Evolutionary conservation across 2,113 vertebrate species (phyloP).

Genomic region (Crypturellus undulatus): DNA sequence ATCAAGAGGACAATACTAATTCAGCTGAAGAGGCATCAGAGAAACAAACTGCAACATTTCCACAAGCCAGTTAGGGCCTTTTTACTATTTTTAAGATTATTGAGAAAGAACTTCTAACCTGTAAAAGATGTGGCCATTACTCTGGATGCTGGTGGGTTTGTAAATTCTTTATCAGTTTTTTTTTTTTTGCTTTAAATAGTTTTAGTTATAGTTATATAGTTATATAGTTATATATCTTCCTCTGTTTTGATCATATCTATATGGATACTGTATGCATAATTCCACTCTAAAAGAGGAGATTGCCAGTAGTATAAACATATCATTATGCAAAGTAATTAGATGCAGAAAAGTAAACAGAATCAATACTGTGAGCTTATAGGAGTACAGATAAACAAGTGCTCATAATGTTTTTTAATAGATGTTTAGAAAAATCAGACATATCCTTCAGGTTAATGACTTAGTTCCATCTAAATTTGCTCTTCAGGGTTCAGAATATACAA

Average conservation of each 20-base stretch:
- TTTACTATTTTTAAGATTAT: not conserved
- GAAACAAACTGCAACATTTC: not conserved
- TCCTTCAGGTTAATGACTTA: conserved; percentile 63
- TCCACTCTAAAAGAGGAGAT: conserved; percentile 23
- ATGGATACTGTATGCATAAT: conserved; percentile 18
- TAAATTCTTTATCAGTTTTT: not conserved
- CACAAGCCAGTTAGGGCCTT: not conserved
- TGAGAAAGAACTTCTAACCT: not conserved
- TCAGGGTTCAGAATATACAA: conserved; percentile 20
- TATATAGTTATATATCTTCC: not conserved
- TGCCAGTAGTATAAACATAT: conserved; percentile 65
- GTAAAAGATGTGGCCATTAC: not conserved
- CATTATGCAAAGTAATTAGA: conserved; percentile 69
- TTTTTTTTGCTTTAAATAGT: not conserved
- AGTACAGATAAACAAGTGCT: conserved; percentile 49
- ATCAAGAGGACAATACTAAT: not conserved
- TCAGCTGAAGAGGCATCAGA: not conserved
- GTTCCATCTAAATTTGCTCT: conserved; percentile 35
- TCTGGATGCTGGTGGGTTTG: not conserved
- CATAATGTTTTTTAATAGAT: conserved; percentile 51
- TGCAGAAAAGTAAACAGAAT: conserved; percentile 63
- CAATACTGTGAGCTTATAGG: conserved; percentile 28
- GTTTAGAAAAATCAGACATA: conserved; percentile 61
- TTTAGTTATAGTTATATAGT: not conserved
- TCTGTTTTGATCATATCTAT: conserved; percentile 5